A percentile compares a stretch with the other conserved stretches of the same genome.
phyloP scores from a whole-genome alignment of 2,113 vertebrate species.

The Rhinoderma darwinii region DNA sequence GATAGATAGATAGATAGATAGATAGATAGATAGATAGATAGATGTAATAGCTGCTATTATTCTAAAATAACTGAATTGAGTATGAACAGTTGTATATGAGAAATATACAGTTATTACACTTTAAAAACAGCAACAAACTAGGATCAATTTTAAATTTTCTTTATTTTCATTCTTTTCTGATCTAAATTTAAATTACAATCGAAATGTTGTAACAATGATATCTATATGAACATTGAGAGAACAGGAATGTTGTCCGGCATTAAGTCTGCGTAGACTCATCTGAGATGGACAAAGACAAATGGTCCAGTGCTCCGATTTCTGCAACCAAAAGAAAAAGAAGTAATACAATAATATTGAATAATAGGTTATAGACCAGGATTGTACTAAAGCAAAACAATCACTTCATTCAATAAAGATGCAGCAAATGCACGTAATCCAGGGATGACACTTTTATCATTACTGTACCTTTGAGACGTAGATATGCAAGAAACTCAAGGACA shows the following conservation, averaged over 20 bases:
- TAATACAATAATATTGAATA: no score
- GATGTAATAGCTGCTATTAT: no score
- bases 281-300: slow-evolving; percentile 40
- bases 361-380: not conserved
- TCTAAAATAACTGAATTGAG: no score
- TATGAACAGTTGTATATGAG: no score
- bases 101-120: no score
- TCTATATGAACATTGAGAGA: not conserved
- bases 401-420: not conserved
- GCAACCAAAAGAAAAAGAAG: not conserved
- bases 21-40: no score
- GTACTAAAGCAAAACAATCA: not conserved
- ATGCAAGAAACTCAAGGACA: slow-evolving; percentile 60
- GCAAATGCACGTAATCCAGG: not conserved
- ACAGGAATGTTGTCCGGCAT: not conserved
- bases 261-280: slow-evolving; percentile 39
- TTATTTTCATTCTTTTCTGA: slow-evolving; percentile 18
- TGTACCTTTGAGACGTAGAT: slow-evolving; percentile 57
- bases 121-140: not conserved
- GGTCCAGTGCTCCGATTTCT: slow-evolving; percentile 50
- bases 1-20: no score
- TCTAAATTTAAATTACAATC: not conserved
- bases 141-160: not conserved
- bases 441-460: not conserved
- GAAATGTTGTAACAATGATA: not conserved